phyloP scores from a whole-genome alignment of 2,888 invertebrate species.

The Dryobota labecula region DNA sequence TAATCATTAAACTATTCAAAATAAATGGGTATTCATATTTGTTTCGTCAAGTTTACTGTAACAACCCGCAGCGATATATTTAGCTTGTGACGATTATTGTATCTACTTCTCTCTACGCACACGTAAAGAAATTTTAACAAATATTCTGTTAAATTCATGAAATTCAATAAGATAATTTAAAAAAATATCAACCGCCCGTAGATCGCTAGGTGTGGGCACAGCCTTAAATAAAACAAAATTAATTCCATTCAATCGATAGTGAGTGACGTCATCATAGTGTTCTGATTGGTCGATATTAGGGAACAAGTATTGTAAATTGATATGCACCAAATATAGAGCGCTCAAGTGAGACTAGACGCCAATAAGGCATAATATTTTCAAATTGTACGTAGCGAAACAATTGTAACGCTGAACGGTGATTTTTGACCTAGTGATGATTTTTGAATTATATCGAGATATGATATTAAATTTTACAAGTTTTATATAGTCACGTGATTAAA shows the following conservation, averaged over 20 bases:
- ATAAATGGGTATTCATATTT: constrained; percentile 31
- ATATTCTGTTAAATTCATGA: constrained; percentile 23
- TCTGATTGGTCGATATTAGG: constrained; percentile 69
- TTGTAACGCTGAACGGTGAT: constrained; percentile 40
- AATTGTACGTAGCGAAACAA: constrained; percentile 42
- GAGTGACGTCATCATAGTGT: constrained; percentile 50
- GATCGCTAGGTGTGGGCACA: constrained; percentile 64
- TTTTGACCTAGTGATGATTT: constrained; percentile 52
- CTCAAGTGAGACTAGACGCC: constrained; percentile 80
- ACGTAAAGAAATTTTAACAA: constrained; percentile 12
- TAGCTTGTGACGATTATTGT: constrained; percentile 18
- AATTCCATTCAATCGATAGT: constrained; percentile 45
- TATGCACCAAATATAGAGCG: constrained; percentile 78
- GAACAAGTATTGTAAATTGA: constrained; percentile 78
- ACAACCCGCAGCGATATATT: constrained; percentile 9
- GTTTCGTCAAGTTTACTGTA: constrained; percentile 14
- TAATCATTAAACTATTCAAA: constrained; percentile 38
- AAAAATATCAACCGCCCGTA: constrained; percentile 58
- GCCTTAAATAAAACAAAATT: constrained; percentile 59
- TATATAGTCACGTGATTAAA: constrained; percentile 33
- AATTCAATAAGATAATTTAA: constrained; percentile 27
- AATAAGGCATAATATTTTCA: constrained; percentile 72
- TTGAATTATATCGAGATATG: constrained; percentile 41
- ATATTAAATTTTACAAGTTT: constrained; percentile 36
- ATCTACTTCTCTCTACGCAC: constrained; percentile 17